Base-by-base conservation (phyloP, 2,888 invertebrate species). In the Scaeva pyrastri region DNA sequence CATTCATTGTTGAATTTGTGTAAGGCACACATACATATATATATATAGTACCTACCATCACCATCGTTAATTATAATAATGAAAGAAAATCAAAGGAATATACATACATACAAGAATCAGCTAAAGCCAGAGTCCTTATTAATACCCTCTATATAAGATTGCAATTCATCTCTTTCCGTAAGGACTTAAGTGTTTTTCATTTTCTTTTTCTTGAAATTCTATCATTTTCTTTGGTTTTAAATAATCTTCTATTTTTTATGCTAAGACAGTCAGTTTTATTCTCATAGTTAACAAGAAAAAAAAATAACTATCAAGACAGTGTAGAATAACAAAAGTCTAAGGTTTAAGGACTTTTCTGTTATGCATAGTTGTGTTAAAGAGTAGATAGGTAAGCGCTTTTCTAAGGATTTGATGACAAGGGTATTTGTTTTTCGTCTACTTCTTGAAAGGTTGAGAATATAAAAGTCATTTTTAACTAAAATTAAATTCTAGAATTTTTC, bases 11-110 rank as follows among this genome's bases (percentile, higher is more conserved):
- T 12, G 39, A 41, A 39, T 41, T 0, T 36, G 11, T 11, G 10
- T 6, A 16, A 48, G n/a, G 21, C 11, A 50, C 11, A 23, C 2
- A 26, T 14, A 52, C 23, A n/a, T 55, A 55, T 2, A 55, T 12
- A n/a, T n/a, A 55, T 26, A 45, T 16, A 4, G 6, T 1, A 45
- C 4, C 26, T 23, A 52, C 12, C 14, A 5, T 39, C 39, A 60
- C 16, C 62, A 36, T 56, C 36, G 43, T 62, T 62, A 62, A 62
- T 62, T 62, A 43, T 26, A 62, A 62, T 43, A 62, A 43, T 43
- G 62, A 62, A 62, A 43, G 23, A 62, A 43, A 62, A 62, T 43
- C 23, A 62, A 43, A 62, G 26, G 26, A 43, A 31, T 14, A 52
- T n/a, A 21, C n/a, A n/a, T n/a, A n/a, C n/a, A 12, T 39, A 39